These are phyloP conservation scores for Eustalomyia histrio DNA, from an alignment of 2,888 invertebrate genomes.

Conservation along the genomic window DNA sequence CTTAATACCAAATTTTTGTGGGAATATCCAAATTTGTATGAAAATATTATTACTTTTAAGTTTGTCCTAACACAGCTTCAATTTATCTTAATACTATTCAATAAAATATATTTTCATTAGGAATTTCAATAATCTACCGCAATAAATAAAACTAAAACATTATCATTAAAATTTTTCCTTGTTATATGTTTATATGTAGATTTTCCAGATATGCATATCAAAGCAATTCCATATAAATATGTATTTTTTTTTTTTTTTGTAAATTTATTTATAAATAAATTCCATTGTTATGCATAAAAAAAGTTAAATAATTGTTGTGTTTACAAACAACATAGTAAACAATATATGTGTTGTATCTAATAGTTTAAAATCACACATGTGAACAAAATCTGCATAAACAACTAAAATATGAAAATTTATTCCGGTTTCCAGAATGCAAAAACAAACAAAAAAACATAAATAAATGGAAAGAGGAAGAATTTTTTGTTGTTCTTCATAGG, in stretches of 20 bases:
- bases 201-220: background rate
- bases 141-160: constrained; percentile 18
- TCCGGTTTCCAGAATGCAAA: constrained; percentile 42
- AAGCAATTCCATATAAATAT: constrained; percentile 3
- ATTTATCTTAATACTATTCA: no score
- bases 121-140: constrained; percentile 13
- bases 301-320: constrained; percentile 54
- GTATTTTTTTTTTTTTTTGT: constrained; percentile 20
- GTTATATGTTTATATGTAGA: background rate
- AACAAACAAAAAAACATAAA: constrained; percentile 25
- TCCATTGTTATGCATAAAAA: constrained; percentile 34
- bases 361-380: constrained; percentile 38
- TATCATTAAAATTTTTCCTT: constrained; percentile 2
- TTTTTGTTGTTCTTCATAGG: constrained; percentile 17
- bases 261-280: constrained; percentile 33
- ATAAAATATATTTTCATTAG: no score
- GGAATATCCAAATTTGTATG: no score
- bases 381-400: constrained; percentile 18
- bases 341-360: constrained; percentile 13
- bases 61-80: no score
- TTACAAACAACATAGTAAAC: constrained; percentile 36
- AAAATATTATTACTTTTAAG: no score
- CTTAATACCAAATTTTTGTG: no score
- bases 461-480: constrained; percentile 33
- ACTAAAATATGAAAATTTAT: constrained; percentile 52